Base-by-base conservation (phyloP, 2,888 invertebrate species). In the Plebejus anna region DNA sequence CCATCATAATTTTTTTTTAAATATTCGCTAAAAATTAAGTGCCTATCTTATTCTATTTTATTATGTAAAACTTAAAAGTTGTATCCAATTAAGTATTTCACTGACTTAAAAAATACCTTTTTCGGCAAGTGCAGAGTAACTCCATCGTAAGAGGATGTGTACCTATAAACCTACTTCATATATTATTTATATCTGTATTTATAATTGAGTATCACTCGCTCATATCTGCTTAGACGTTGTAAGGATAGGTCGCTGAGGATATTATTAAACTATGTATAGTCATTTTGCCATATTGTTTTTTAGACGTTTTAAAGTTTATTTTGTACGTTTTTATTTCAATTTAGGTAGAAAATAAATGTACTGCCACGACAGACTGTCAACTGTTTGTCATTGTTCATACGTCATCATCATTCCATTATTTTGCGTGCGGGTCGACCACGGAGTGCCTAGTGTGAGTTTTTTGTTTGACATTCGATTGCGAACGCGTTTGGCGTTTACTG, bases 151-250 rank as follows among this genome's bases (percentile, higher is more conserved):
- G 87, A 90, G 87, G 88, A 85, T 87, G 85, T 89, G 85, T 90
- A 90, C 55, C 73, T 87, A 86, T 80, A 81, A 81, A 82, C 85
- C 84, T 88, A 88, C 84, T 86, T 85, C 85, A 87, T 81, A 81
- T 84, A 84, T 84, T 83, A 83, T 82, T 82, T 85, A 82, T 87
- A 80, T 83, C 84, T 85, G 82, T 86, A 86, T 83, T 80, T 84
- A 83, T 85, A 84, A 81, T 85, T 84, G 82, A 86, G 90, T 90
- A 89, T 89, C 87, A 85, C 84, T 84, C 86, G 87, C 88, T 90
- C 91, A 91, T 91, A 92, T 91, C 91, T 88, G 91, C 90, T 91
- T 91, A 89, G 88, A 85, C 89, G 87, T 87, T 87, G 84, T 79
- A 79, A 80, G 76, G 76, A 78, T 80, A 76, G 77, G 59, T 79